phyloP scores from a whole-genome alignment of 2,888 invertebrate genomes.

The Hirudinaria manillensis region DNA sequence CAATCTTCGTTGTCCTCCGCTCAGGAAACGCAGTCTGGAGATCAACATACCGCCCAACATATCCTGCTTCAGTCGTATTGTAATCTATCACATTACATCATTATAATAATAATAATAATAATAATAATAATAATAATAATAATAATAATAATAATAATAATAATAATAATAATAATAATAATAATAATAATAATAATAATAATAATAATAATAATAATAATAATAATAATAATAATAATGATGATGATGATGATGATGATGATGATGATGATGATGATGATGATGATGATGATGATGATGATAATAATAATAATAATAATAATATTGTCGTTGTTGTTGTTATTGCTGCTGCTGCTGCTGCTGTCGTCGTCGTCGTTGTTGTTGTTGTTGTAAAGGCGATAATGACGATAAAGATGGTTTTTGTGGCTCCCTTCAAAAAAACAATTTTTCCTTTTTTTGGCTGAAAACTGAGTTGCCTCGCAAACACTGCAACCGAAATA shows the following conservation, averaged over 20 bases:
- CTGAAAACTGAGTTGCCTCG: background rate
- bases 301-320: too few species aligned
- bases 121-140: too few species aligned
- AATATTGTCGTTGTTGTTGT: background rate
- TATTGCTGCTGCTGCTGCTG: background rate
- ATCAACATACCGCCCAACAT: background rate
- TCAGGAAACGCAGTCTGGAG: background rate
- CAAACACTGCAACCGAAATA: background rate
- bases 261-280: background rate
- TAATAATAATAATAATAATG: background rate
- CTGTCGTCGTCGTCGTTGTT: background rate
- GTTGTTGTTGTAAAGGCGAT: background rate
- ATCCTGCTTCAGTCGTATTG: slow-evolving; percentile 5
- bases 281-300: background rate
- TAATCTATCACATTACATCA: background rate
- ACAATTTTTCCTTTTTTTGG: too few species aligned
- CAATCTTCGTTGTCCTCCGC: background rate
- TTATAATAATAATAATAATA: too few species aligned
- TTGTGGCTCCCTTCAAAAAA: too few species aligned
- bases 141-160: background rate
- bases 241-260: background rate
- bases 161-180: background rate
- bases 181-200: background rate
- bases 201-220: background rate
- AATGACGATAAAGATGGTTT: background rate